These are phyloP conservation scores for Thamnaconus septentrionalis DNA, from an alignment of 2,113 vertebrate genomes.

Conservation along the genomic window DNA sequence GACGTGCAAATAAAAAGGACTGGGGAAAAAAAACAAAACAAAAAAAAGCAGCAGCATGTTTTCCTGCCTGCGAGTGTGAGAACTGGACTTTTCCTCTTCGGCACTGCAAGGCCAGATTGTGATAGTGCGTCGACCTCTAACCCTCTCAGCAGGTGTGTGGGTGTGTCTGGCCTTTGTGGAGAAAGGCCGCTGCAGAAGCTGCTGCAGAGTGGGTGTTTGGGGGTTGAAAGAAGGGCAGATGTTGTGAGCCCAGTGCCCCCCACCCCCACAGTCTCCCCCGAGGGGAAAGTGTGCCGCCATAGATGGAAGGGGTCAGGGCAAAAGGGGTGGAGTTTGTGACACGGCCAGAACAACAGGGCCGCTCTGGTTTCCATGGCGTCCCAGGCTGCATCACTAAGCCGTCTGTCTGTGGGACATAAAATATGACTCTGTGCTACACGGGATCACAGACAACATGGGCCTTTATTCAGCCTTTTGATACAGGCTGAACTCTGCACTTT, in stretches of 20 bases:
- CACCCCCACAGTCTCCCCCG: slow-evolving; percentile 53
- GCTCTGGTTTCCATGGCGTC: slow-evolving; percentile 59
- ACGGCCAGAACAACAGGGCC: slow-evolving; percentile 46
- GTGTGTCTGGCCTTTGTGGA: slow-evolving; percentile 52
- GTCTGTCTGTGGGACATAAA: slow-evolving; percentile 46
- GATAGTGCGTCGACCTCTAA: slow-evolving; percentile 59
- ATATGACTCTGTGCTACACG: slow-evolving; percentile 16
- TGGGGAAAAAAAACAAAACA: background rate
- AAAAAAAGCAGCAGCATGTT: background rate
- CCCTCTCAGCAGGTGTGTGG: slow-evolving; percentile 75
- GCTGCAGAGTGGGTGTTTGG: slow-evolving; percentile 4
- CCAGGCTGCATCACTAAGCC: slow-evolving; percentile 48
- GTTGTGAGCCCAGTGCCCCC: slow-evolving; percentile 55
- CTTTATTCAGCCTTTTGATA: slow-evolving; percentile 29
- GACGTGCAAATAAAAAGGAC: background rate
- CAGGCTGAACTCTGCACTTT: background rate
- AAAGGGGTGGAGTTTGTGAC: slow-evolving; percentile 53
- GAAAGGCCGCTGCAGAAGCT: slow-evolving; percentile 41
- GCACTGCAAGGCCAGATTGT: slow-evolving; percentile 13
- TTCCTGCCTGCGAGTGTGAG: background rate
- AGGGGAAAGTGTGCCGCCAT: slow-evolving; percentile 73
- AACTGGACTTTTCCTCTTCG: slow-evolving; percentile 6
- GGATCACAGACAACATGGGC: slow-evolving; percentile 28
- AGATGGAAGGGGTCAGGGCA: slow-evolving; percentile 55
- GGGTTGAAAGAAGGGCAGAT: background rate